phyloP scores from a whole-genome alignment of 2,888 invertebrate genomes.

The Gerosis bhagava region DNA sequence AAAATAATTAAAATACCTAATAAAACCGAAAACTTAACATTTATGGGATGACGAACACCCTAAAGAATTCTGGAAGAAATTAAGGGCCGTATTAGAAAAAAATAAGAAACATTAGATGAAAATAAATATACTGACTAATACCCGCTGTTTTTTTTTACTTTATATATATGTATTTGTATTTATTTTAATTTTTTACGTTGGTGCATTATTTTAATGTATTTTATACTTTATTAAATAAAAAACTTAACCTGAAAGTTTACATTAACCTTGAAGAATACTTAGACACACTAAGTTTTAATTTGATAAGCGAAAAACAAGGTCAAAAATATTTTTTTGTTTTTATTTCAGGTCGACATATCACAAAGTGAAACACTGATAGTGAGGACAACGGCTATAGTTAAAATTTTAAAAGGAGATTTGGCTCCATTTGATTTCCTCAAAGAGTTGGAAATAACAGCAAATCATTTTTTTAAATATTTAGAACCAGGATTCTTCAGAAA shows the following conservation, averaged over 20 bases:
- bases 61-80: conserved; percentile 68
- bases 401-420: conserved; percentile 60
- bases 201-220: too few relatives aligned
- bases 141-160: too few relatives aligned
- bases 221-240: too few relatives aligned
- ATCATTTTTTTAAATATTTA: conserved; percentile 64
- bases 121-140: too few relatives aligned
- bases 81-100: conserved; percentile 52
- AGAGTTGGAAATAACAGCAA: conserved; percentile 75
- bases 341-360: conserved; percentile 49
- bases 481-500: conserved; percentile 68
- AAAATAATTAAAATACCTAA: conserved; percentile 82
- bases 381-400: conserved; percentile 64
- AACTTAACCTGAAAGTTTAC: too few relatives aligned
- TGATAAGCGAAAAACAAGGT: too few relatives aligned
- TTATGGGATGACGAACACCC: conserved; percentile 79
- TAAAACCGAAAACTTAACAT: conserved; percentile 85
- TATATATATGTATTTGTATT: too few relatives aligned
- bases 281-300: too few relatives aligned
- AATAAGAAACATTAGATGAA: conserved; percentile 27
- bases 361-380: conserved; percentile 59
- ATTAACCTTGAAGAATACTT: too few relatives aligned
- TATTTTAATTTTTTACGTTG: too few relatives aligned
- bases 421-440: conserved; percentile 52
- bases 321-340: too few relatives aligned